Percentiles rank a stretch among this genome's conserved stretches.
These are phyloP conservation scores for Cynodonichthys magdalenae DNA, from an alignment of 2,797 vertebrate genomes.

Conservation along the genomic window DNA sequence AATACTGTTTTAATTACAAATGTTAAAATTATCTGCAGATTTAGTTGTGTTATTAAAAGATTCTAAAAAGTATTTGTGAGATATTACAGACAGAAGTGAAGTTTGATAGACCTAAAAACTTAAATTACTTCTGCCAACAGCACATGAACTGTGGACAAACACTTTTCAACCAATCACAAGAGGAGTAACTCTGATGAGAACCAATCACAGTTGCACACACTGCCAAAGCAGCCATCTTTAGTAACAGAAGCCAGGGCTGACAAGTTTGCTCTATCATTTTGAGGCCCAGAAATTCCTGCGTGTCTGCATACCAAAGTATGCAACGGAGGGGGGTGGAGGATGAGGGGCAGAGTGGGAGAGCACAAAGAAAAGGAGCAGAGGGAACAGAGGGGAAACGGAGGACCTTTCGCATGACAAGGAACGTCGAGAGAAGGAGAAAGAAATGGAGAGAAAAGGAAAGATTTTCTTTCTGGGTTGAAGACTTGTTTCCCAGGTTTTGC, in stretches of 20 bases:
- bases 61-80: too few relatives aligned
- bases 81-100: conserved; percentile 22
- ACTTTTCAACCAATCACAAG: conserved; percentile 46
- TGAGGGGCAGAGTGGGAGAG: conserved; percentile 26
- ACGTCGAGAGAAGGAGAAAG: conserved; percentile 38
- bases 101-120: conserved; percentile 25
- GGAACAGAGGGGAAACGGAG: conserved; percentile 44
- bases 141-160: conserved; percentile 45
- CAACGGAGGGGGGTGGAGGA: conserved; percentile 43
- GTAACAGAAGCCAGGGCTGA: conserved; percentile 79
- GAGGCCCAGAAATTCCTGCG: conserved; percentile 82
- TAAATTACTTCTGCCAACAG: conserved; percentile 44
- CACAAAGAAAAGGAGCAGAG: conserved; percentile 59
- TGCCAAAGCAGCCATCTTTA: conserved; percentile 63
- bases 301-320: conserved; percentile 80
- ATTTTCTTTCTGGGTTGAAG: conserved; percentile 2
- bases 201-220: conserved; percentile 64
- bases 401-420: conserved; percentile 63
- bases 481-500: conserved; percentile 14
- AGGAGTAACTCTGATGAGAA: conserved; percentile 46
- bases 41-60: too few relatives aligned
- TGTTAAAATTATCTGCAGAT: too few relatives aligned
- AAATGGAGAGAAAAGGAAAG: conserved; percentile 14
- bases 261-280: conserved; percentile 81
- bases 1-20: too few relatives aligned